These are phyloP conservation scores for Aix galericulata DNA, from an alignment of 2,113 vertebrate genomes.

Conservation along the genomic window DNA sequence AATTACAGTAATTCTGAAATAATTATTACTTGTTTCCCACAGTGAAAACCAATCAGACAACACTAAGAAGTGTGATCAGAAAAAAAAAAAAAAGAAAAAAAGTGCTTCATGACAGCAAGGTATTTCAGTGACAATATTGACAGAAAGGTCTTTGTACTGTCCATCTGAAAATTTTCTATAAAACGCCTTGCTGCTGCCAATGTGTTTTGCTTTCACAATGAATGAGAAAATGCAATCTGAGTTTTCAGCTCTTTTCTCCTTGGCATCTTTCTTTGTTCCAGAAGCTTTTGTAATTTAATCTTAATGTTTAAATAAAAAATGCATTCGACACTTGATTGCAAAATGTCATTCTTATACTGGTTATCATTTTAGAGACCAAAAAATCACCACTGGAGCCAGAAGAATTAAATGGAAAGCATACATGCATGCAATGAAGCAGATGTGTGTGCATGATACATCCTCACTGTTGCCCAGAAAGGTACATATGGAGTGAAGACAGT, in stretches of 20 bases:
- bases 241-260: conserved; percentile 63
- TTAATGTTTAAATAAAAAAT: conserved; percentile 79
- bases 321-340: conserved; percentile 33
- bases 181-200: conserved; percentile 36
- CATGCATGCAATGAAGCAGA: accelerated
- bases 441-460: accelerated
- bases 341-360: conserved; percentile 43
- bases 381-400: not conserved
- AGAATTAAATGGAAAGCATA: not conserved
- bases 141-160: conserved; percentile 26
- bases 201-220: conserved; percentile 68
- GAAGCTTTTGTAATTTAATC: conserved; percentile 81
- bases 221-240: conserved; percentile 65
- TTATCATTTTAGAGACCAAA: not conserved
- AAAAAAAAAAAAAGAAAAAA: not conserved
- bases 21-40: conserved; percentile 30
- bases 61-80: not conserved
- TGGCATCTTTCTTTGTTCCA: conserved; percentile 72
- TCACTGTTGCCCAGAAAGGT: not conserved
- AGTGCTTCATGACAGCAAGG: conserved; percentile 19
- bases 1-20: conserved; percentile 10
- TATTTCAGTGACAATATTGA: conserved; percentile 41
- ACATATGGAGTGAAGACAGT: not conserved
- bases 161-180: conserved; percentile 57
- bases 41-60: conserved; percentile 22